Percentiles rank a stretch among this genome's conserved stretches.
Evolutionary conservation across 2,888 invertebrate species (phyloP).

Genomic region (Ctena decussata): DNA sequence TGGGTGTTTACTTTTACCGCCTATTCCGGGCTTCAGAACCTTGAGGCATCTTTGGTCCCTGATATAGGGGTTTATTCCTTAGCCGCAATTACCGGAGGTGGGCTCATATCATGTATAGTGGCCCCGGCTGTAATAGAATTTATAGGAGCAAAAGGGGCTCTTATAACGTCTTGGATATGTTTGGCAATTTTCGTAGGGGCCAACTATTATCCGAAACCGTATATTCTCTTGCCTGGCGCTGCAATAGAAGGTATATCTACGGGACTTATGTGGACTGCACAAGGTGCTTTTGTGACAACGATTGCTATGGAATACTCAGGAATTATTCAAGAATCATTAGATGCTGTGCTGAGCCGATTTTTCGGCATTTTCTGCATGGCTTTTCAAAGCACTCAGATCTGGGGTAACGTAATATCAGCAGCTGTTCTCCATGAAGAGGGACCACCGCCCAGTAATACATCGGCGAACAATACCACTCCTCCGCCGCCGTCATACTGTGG

Average conservation of each 20-base stretch:
- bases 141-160: slow-evolving; percentile 70
- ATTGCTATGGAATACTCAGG: slow-evolving; percentile 67
- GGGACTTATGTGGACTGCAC: slow-evolving; percentile 76
- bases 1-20: slow-evolving; percentile 76
- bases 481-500: slow-evolving; percentile 64
- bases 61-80: slow-evolving; percentile 71
- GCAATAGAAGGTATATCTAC: slow-evolving; percentile 71
- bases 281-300: slow-evolving; percentile 72
- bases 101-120: slow-evolving; percentile 71
- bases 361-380: slow-evolving; percentile 75
- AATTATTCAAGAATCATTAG: slow-evolving; percentile 62
- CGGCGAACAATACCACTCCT: slow-evolving; percentile 17
- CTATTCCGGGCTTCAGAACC: slow-evolving; percentile 71
- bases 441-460: not conserved
- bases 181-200: slow-evolving; percentile 69
- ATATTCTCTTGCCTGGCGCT: slow-evolving; percentile 68
- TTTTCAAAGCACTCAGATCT: slow-evolving; percentile 74
- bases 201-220: slow-evolving; percentile 71
- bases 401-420: slow-evolving; percentile 71
- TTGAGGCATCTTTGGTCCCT: slow-evolving; percentile 70
- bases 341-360: slow-evolving; percentile 67
- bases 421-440: slow-evolving; percentile 45
- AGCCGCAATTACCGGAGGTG: slow-evolving; percentile 74
- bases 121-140: slow-evolving; percentile 71
- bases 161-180: slow-evolving; percentile 70